These are phyloP conservation scores for Poicephalus gulielmi DNA, from an alignment of 2,113 vertebrate genomes.

Conservation along the genomic window DNA sequence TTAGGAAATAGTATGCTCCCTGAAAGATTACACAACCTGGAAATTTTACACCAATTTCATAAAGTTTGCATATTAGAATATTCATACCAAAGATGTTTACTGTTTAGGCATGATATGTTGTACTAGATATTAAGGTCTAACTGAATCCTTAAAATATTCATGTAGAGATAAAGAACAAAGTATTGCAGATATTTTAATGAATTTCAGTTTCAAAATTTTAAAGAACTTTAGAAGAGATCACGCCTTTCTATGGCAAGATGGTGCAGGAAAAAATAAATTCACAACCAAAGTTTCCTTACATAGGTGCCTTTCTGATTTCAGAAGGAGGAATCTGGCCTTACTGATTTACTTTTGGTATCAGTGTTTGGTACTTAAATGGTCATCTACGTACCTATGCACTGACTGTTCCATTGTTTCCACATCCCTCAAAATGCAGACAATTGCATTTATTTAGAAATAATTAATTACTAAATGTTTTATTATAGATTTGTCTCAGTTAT, in stretches of 20 bases:
- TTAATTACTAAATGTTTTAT: background rate
- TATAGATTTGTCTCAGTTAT: background rate
- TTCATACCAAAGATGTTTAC: background rate
- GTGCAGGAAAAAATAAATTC: background rate
- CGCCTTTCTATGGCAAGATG: background rate
- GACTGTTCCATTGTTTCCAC: background rate
- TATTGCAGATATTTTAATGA: background rate
- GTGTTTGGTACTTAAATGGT: background rate
- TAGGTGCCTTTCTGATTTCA: background rate
- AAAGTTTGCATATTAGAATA: background rate
- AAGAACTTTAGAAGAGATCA: background rate
- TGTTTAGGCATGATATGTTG: background rate
- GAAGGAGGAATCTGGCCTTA: background rate
- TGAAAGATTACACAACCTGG: background rate
- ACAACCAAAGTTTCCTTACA: background rate
- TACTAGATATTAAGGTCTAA: background rate
- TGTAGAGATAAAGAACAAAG: background rate
- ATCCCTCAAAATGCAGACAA: background rate
- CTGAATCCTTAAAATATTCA: background rate
- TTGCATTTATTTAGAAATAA: background rate
- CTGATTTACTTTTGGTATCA: background rate
- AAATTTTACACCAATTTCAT: background rate
- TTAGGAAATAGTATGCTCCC: background rate
- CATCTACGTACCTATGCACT: background rate
- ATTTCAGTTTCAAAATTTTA: background rate